A percentile compares a stretch with the other conserved stretches of the same genome.
These are phyloP conservation scores for Latheticus oryzae DNA, from an alignment of 2,888 invertebrate genomes.

Conservation along the genomic window DNA sequence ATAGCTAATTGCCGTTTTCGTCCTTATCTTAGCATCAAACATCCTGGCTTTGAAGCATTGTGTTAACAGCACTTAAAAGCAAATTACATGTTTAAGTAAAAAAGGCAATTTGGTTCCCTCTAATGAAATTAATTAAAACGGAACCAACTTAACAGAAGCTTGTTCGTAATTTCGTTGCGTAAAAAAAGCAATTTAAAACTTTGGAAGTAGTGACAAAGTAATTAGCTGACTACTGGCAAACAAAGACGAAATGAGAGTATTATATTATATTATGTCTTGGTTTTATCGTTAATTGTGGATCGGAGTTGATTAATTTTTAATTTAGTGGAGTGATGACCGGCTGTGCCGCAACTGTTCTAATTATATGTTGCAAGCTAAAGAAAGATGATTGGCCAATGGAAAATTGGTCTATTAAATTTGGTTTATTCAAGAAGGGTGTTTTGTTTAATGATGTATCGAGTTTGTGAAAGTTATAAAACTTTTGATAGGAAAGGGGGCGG, in stretches of 20 bases:
- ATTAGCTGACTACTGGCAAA: conserved; percentile 17
- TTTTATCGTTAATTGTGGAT: conserved; percentile 56
- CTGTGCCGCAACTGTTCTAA: conserved; percentile 61
- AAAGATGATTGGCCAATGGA: conserved; percentile 53
- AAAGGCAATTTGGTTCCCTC: conserved; percentile 37
- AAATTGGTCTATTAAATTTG: conserved; percentile 55
- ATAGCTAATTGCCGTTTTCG: conserved; percentile 46
- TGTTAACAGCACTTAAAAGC: conserved; percentile 48
- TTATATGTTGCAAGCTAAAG: conserved; percentile 54
- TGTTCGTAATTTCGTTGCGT: conserved; percentile 12
- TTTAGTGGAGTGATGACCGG: conserved; percentile 59
- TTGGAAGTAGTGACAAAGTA: conserved; percentile 25
- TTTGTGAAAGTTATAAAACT: conserved; percentile 29
- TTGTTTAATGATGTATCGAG: conserved; percentile 37
- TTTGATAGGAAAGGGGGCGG: too few species aligned
- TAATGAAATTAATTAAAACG: conserved; percentile 51
- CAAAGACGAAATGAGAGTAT: too few species aligned
- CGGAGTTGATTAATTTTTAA: conserved; percentile 63
- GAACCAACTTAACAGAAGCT: conserved; percentile 23
- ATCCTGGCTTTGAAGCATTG: conserved; percentile 46
- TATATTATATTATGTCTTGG: conserved; percentile 20
- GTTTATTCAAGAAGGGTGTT: conserved; percentile 51
- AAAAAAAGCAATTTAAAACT: conserved; percentile 18
- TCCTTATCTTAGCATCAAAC: conserved; percentile 46
- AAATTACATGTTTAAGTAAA: conserved; percentile 51